phyloP scores from a whole-genome alignment of 2,888 invertebrate species.

The Perizoma flavofasciatum region DNA sequence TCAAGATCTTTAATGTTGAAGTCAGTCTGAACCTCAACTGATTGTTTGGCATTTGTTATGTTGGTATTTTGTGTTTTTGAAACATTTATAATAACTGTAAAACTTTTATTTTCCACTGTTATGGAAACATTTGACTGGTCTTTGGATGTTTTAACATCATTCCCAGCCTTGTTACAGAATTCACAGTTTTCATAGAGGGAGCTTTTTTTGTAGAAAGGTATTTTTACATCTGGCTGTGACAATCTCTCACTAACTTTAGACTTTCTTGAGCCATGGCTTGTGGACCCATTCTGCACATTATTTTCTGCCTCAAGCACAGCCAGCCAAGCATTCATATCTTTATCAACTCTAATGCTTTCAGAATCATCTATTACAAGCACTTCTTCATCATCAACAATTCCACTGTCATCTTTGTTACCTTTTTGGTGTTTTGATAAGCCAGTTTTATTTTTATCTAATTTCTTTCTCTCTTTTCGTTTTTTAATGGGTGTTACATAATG shows the following conservation, averaged over 20 bases:
- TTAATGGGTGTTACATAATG: conserved; percentile 22
- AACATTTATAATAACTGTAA: conserved; percentile 55
- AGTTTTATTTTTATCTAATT: conserved; percentile 17
- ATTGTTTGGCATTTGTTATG: conserved; percentile 37
- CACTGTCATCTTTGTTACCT: conserved; percentile 60
- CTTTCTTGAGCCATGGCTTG: conserved; percentile 11
- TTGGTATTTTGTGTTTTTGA: conserved; percentile 39
- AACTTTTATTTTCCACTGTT: conserved; percentile 54
- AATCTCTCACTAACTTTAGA: conserved; percentile 5
- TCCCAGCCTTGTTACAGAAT: conserved; percentile 39
- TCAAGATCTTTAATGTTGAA: conserved; percentile 7
- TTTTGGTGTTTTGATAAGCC: conserved; percentile 2
- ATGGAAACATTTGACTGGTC: conserved; percentile 49
- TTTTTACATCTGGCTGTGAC: conserved; percentile 34
- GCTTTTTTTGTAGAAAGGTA: conserved; percentile 65
- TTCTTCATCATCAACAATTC: conserved; percentile 61
- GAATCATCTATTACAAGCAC: conserved; percentile 60
- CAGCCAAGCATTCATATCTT: conserved; percentile 64
- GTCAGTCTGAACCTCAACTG: conserved; percentile 61
- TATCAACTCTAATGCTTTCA: conserved; percentile 56
- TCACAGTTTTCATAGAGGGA: conserved; percentile 51
- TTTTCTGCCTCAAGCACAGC: conserved; percentile 61
- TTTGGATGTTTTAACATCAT: conserved; percentile 3
- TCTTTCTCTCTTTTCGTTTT: conserved; percentile 26
- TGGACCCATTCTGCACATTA: conserved; percentile 38